A percentile compares a stretch with the other conserved stretches of the same genome.
Conservation (phyloP, 1,140 invertebrate species). For the Apis cerana region DNA sequence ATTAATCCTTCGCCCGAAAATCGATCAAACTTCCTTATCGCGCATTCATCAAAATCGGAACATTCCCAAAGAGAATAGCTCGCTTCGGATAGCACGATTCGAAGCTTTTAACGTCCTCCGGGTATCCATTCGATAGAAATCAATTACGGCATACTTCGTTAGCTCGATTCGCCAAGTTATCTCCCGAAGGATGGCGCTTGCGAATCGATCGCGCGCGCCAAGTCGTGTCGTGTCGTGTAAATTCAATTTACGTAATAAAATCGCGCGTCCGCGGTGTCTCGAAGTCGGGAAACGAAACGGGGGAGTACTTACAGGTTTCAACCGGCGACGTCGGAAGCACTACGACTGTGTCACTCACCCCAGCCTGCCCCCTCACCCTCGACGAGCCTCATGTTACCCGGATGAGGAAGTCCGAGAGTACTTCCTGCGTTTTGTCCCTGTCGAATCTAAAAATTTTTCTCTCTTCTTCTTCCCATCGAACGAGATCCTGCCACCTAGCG, state of each 20-base stretch:
- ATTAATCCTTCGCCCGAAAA: not conserved
- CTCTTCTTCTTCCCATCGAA: not conserved
- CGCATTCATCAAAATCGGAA: not conserved
- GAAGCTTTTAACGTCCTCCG: conserved; percentile 17
- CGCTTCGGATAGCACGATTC: not conserved
- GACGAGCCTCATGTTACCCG: conserved; percentile 55
- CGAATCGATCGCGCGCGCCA: not conserved
- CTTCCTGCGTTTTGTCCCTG: conserved; percentile 68
- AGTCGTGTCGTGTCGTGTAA: conserved; percentile 44
- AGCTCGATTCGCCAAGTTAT: conserved; percentile 46
- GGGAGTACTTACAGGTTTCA: conserved; percentile 26
- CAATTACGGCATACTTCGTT: conserved; percentile 60
- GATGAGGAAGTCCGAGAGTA: conserved; percentile 46
- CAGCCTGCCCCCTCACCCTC: conserved; percentile 30
- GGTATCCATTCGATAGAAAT: conserved; percentile 35
- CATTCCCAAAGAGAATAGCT: not conserved
- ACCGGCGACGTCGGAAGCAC: conserved; percentile 49
- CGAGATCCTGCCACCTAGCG: not conserved
- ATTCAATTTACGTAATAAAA: conserved; percentile 68
- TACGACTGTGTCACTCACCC: conserved; percentile 48
- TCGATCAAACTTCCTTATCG: conserved; percentile 10
- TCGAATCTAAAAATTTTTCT: conserved; percentile 55
- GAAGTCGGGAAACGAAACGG: not conserved
- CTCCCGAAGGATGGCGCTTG: conserved; percentile 41
- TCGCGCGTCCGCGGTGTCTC: conserved; percentile 45